Conservation (phyloP, 2,797 vertebrate genomes). For the Pseudochirops corinnae region DNA sequence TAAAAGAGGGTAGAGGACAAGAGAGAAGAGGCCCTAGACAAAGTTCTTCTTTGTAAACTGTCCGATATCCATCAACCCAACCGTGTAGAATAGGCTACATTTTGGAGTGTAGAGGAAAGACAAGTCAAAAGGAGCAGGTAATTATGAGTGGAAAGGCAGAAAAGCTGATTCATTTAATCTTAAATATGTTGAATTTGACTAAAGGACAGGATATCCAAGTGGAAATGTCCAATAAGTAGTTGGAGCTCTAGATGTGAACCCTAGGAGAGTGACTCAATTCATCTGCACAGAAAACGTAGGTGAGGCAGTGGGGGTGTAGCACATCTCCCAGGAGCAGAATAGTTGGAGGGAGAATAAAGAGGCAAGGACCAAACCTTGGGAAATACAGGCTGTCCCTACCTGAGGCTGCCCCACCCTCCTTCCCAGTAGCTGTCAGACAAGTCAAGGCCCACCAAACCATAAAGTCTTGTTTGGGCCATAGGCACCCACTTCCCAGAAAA, state of each 20-base stretch:
- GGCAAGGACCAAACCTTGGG: not conserved
- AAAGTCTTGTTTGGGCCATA: not conserved
- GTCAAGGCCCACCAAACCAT: not conserved
- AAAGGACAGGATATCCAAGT: not conserved
- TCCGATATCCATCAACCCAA: not conserved
- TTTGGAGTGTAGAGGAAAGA: not conserved
- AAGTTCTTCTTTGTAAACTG: not conserved
- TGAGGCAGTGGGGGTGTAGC: not conserved
- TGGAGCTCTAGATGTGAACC: not conserved
- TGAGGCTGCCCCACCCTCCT: not conserved
- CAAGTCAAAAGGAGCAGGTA: not conserved
- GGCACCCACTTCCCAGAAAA: not conserved
- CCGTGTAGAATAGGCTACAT: not conserved
- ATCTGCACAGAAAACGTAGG: not conserved
- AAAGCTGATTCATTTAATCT: not conserved
- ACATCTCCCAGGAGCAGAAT: not conserved
- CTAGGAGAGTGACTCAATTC: not conserved
- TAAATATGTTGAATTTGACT: not conserved
- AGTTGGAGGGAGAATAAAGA: not conserved
- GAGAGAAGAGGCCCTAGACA: not conserved
- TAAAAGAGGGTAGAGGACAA: not conserved
- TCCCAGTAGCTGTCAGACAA: not conserved
- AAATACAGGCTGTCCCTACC: not conserved
- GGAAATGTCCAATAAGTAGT: not conserved
- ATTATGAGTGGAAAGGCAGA: not conserved